phyloP scores from a whole-genome alignment of 2,113 vertebrate species.

The Proteles cristata region DNA sequence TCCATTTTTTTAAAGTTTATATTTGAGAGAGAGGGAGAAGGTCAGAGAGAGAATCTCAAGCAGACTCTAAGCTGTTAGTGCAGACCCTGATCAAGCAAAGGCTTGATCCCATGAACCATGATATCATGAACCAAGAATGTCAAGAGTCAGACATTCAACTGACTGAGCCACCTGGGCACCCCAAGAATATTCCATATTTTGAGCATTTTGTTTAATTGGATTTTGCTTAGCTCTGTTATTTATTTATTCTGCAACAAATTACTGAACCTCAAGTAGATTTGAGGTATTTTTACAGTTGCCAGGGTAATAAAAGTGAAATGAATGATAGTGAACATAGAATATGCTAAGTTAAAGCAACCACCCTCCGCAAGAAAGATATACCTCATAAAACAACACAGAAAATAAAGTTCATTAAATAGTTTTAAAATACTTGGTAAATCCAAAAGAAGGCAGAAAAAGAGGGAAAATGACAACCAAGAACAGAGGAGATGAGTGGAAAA shows the following conservation, averaged over 20 bases:
- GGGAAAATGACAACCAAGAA: neutral
- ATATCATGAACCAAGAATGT: too few relatives aligned
- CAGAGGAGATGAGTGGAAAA: neutral
- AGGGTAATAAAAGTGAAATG: neutral
- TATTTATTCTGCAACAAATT: neutral
- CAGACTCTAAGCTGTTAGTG: too few relatives aligned
- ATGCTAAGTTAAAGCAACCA: neutral
- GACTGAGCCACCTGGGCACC: too few relatives aligned
- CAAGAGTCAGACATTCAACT: too few relatives aligned
- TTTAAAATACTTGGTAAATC: neutral
- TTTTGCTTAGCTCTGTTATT: constrained; percentile 35
- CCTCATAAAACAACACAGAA: neutral
- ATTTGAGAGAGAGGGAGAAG: too few relatives aligned
- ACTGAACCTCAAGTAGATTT: neutral
- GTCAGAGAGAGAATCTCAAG: too few relatives aligned
- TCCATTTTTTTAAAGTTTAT: neutral
- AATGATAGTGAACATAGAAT: neutral
- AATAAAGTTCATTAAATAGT: neutral
- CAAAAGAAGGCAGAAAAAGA: neutral
- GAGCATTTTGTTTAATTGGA: neutral
- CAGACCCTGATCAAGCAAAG: too few relatives aligned
- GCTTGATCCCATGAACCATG: too few relatives aligned
- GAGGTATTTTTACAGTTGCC: neutral
- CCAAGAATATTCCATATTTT: neutral
- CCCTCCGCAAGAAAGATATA: too few relatives aligned